A percentile compares a stretch with the other conserved stretches of the same genome.
Evolutionary conservation across 2,113 vertebrate species (phyloP).

Genomic region (Cheilinus undulatus): DNA sequence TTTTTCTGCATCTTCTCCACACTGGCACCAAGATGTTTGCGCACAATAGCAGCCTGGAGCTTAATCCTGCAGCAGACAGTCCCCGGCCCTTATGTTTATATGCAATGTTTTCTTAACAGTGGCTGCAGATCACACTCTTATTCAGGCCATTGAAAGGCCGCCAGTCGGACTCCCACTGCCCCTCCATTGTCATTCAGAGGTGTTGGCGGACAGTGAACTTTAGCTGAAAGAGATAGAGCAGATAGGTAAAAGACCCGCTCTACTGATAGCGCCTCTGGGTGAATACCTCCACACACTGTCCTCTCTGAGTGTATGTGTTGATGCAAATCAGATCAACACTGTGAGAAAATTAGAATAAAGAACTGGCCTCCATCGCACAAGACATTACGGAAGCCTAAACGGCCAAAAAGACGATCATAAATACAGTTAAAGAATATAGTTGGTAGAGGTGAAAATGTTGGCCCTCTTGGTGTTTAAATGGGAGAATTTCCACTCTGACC

Average conservation of each 20-base stretch:
- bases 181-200: slow-evolving; percentile 71
- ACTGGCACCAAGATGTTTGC: slow-evolving; percentile 8
- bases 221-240: slow-evolving; percentile 69
- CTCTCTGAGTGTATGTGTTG: slow-evolving; percentile 7
- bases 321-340: slow-evolving; percentile 40
- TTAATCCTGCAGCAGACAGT: slow-evolving; percentile 62
- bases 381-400: not conserved
- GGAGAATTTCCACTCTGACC: not conserved
- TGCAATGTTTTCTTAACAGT: slow-evolving; percentile 75
- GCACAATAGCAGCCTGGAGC: slow-evolving; percentile 26
- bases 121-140: slow-evolving; percentile 59
- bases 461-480: not conserved
- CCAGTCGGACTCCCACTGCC: slow-evolving; percentile 40
- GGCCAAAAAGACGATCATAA: rapidly evolving
- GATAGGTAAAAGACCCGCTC: slow-evolving; percentile 66
- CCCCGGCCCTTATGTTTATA: slow-evolving; percentile 60
- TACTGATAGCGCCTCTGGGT: slow-evolving; percentile 60
- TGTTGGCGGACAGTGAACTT: slow-evolving; percentile 59
- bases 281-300: slow-evolving; percentile 53
- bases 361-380: too few species aligned
- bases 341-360: not conserved
- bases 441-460: not conserved
- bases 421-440: not conserved
- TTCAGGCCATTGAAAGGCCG: slow-evolving; percentile 54
- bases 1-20: not conserved